A percentile compares a stretch with the other conserved stretches of the same genome.
These are phyloP conservation scores for Cynopterus brachyotis DNA, from an alignment of 2,113 vertebrate genomes.

Conservation along the genomic window DNA sequence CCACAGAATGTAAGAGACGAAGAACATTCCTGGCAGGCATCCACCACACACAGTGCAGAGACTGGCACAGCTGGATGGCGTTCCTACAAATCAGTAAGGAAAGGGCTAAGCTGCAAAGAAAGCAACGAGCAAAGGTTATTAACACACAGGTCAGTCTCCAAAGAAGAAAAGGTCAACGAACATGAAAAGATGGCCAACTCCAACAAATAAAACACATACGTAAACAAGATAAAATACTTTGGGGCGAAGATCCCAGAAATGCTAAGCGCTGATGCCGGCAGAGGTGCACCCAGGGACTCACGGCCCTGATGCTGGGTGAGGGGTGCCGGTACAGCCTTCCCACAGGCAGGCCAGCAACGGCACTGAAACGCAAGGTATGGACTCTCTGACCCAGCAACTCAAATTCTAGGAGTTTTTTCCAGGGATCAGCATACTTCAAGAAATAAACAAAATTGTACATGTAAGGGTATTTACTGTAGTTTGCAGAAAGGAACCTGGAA, in stretches of 20 bases:
- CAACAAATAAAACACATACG: background rate
- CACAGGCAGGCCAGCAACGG: background rate
- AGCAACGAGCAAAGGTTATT: too few species aligned
- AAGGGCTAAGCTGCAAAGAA: background rate
- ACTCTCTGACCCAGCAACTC: background rate
- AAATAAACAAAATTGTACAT: background rate
- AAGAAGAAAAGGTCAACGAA: background rate
- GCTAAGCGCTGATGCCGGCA: background rate
- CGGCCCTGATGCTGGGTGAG: background rate
- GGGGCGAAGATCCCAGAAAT: background rate
- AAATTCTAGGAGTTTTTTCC: background rate
- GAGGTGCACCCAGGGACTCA: background rate
- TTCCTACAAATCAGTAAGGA: background rate
- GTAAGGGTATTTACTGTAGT: too few species aligned
- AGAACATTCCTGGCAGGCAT: background rate
- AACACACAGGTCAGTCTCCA: background rate
- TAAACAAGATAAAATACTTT: background rate
- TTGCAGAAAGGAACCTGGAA: background rate
- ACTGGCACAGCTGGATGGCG: fast-evolving
- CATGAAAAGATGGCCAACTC: background rate
- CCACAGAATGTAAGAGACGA: too few species aligned
- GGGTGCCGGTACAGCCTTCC: background rate
- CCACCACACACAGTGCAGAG: background rate
- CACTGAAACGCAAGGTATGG: background rate
- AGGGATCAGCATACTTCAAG: background rate